Base-by-base conservation (phyloP, 2,797 vertebrate species). In the Choloepus didactylus region DNA sequence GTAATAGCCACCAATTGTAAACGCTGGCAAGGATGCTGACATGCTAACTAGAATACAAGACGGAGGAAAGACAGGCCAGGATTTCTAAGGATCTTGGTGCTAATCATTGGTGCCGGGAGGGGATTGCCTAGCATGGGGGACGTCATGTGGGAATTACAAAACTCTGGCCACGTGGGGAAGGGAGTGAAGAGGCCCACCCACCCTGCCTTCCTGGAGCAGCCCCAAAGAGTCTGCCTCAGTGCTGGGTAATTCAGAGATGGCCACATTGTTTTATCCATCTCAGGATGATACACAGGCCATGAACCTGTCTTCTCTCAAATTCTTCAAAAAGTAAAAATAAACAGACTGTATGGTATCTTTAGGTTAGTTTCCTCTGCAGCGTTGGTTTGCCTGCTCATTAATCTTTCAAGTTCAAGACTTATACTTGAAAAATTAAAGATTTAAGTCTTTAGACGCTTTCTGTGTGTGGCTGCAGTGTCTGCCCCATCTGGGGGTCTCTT, bases 91-190 rank as follows among this genome's bases (percentile, higher is more conserved):
- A 67, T 41, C 72, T 82, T 60, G 64, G 59, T 77, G 84, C 56
- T 56, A 54, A 18, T 70, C 62, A 56, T 29, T 35, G 73, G 80
- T 81, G 87, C 87, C 79, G 67, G 73, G 85, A 97, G 79, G 94
- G 93, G 83, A 76, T 93, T 94, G 96, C 93, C 85, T 44, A 79
- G 93, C 96, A 94, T 29, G 6, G 80, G 62, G 92, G 77, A 96
- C 56, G 92, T 96, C 96, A 96, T 16, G 59, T 93, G 92, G 35
- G 62, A 97, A 95, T 86, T 88, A 81, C 0, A 0, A 38, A 95
- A 77, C 56, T 66, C 46, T 84, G 70, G 64, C 93, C 81, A 90
- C 56, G 21, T 21, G 95, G 94, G 83, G 59, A 94, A 23, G 70
- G 87, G 70, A 89, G 49, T 2, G 38, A 89, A 89, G 75, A 64